These are phyloP conservation scores for Achatina immaculata DNA, from an alignment of 1,140 invertebrate species.

Conservation along the genomic window DNA sequence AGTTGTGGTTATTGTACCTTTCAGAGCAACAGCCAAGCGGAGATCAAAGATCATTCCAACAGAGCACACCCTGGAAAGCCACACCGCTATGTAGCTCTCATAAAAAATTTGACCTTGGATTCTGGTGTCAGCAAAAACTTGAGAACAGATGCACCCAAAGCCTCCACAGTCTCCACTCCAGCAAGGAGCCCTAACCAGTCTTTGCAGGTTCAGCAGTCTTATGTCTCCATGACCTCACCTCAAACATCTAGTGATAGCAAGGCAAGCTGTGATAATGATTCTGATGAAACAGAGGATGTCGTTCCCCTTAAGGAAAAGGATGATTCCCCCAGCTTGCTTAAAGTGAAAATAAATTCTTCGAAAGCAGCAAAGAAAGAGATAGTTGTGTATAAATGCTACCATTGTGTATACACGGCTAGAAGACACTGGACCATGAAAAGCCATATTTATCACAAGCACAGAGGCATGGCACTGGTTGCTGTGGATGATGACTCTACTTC, in stretches of 20 bases:
- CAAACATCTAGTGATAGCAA: slow-evolving; percentile 32
- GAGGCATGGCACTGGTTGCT: slow-evolving; percentile 54
- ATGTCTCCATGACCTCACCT: neutral
- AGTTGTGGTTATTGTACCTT: slow-evolving; percentile 65
- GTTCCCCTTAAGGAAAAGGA: slow-evolving; percentile 46
- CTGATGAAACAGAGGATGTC: slow-evolving; percentile 37
- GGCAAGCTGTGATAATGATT: slow-evolving; percentile 16
- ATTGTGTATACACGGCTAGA: slow-evolving; percentile 57
- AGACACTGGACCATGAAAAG: slow-evolving; percentile 36
- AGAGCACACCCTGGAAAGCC: slow-evolving; percentile 54
- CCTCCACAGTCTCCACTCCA: neutral
- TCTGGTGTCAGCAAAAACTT: slow-evolving; percentile 24
- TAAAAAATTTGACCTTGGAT: slow-evolving; percentile 50
- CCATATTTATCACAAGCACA: slow-evolving; percentile 53
- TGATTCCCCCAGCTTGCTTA: slow-evolving; percentile 42
- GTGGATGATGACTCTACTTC: slow-evolving; percentile 55
- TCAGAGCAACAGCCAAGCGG: slow-evolving; percentile 57
- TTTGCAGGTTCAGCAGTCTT: neutral
- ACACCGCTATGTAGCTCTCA: slow-evolving; percentile 61
- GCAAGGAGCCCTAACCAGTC: neutral
- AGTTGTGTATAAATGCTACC: slow-evolving; percentile 57
- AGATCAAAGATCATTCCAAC: slow-evolving; percentile 60
- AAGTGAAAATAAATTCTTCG: slow-evolving; percentile 13
- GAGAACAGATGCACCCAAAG: slow-evolving; percentile 1
- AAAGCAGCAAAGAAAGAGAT: slow-evolving; percentile 20